Percentiles rank a stretch among this genome's conserved stretches.
Evolutionary conservation across 2,888 invertebrate species (phyloP).

Genomic region (Phlogophora meticulosa): DNA sequence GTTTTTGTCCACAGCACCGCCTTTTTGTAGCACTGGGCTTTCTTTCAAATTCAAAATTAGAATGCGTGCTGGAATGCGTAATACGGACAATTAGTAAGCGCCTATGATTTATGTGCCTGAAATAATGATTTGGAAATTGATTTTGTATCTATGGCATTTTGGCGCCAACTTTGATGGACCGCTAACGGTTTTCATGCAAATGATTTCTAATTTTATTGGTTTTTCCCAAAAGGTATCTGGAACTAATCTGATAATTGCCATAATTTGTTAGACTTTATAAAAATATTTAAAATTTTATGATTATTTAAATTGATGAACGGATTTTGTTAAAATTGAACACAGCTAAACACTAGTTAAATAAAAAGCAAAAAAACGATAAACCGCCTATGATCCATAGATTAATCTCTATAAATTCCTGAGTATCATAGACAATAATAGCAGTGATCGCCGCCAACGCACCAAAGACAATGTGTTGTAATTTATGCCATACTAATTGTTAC

Average conservation of each 20-base stretch:
- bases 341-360: background rate
- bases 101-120: conserved; percentile 83
- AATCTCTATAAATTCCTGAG: conserved; percentile 57
- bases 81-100: conserved; percentile 78
- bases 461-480: conserved; percentile 79
- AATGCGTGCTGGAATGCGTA: conserved; percentile 65
- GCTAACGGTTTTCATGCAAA: conserved; percentile 66
- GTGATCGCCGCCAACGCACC: conserved; percentile 69
- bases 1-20: conserved; percentile 75
- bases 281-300: conserved; percentile 34
- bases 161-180: conserved; percentile 81
- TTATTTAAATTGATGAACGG: conserved; percentile 18
- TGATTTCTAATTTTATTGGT: conserved; percentile 31
- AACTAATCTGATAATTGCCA: conserved; percentile 47
- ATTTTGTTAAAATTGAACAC: background rate
- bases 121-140: conserved; percentile 61
- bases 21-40: conserved; percentile 74
- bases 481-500: conserved; percentile 86
- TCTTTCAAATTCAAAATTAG: conserved; percentile 70
- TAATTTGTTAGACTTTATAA: conserved; percentile 7
- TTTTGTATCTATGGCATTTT: conserved; percentile 75
- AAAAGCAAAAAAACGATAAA: conserved; percentile 19
- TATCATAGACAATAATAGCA: conserved; percentile 70
- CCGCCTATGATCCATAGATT: conserved; percentile 48
- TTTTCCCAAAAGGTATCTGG: conserved; percentile 37